Base-by-base conservation (phyloP, 2,797 vertebrate genomes). In the Knipowitschia caucasica region DNA sequence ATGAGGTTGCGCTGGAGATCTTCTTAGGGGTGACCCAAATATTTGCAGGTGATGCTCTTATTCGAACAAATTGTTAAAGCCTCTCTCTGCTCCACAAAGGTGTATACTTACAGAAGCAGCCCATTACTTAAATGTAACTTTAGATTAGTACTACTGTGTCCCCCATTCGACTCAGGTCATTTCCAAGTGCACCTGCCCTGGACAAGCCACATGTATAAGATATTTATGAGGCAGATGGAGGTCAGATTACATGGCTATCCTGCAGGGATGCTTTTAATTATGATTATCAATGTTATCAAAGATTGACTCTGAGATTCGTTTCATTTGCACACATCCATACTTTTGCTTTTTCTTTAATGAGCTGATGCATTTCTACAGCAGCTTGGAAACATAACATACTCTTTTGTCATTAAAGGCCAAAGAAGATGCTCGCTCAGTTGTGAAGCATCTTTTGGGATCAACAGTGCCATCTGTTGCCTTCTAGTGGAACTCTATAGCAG, bases 391-490 rank as follows among this genome's bases (percentile, higher is more conserved):
- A 24, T 71, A 44, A 62, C 38, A 12, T 21, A 52, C 52, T 50
- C 36, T 40, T 26, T 34, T 63, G 53, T 59, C 65, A 70, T 60
- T 56, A 62, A 61, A 24, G 42, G 20, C 24, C 30, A 38, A 53
- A 38, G 40, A 56, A 35, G 24, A 34, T 25, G 18, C 35, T 23
- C 23, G 25, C n/a, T 25, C 23, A 36, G 33, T 36, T 11, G 15
- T 60, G 53, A 46, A 59, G 42, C 52, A 69, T 53, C 59, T 70
- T 27, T 34, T 2, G 21, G 50, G 66, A 51, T 42, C 26, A 59
- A 67, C 62, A 76, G 73, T 64, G 49, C 73, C 79, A 69, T 75
- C 79, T 82, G 65, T 74, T 15, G 58, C 33, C 30, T 43, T 25
- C 5, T 29, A 6, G 7, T 36, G 43, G 47, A 70, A 77, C 50